Evolutionary conservation across 2,797 vertebrate genomes (phyloP), one percentile per base, ranked within the genome.

Genomic region (Petrocephalus sullivani): DNA sequence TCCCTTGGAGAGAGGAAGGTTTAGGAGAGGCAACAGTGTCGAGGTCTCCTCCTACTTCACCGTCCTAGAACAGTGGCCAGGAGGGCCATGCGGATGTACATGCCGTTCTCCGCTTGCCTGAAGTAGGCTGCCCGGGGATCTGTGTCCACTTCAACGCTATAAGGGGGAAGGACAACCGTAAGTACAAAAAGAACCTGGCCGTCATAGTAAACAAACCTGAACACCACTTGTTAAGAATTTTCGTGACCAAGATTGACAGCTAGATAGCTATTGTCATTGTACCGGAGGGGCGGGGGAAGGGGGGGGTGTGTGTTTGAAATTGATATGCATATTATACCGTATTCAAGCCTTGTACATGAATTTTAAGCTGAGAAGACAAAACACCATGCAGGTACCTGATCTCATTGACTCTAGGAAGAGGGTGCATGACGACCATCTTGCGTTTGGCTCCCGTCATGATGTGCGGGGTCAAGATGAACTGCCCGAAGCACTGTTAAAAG

Each of bases 371-470:
- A 81, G 75, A 49, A 10, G n/a, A 78, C 19, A 78, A 78, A 78
- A 81, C 75, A 60, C 58, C 53, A 37, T 78, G 19, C 67, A 87
- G 28, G 81, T 87, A 99, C 98, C 98, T 99, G 92, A 99, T 98
- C 93, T 99, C 98, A 0, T 98, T 99, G 93, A 99, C 97, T 0
- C 98, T 95, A 4, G 98, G 98, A 92, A 99, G 93, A 0, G 98
- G 98, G 90, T 99, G 98, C 98, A 99, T 99, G 91, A 99, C 98
- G 10, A 99, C 98, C 98, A 99, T 99, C 96, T 97, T 99, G 92
- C 96, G 97, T 92, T 99, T 99, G 90, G 98, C 98, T 6, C 95
- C 96, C 0, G 98, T 99, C 98, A 99, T 99, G 93, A 98, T 99
- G 95, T 99, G 98, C 16, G 98, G 98, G 0, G 97, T 99, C 91